Conservation (phyloP, 2,797 vertebrate genomes). For the Semotilus atromaculatus region DNA sequence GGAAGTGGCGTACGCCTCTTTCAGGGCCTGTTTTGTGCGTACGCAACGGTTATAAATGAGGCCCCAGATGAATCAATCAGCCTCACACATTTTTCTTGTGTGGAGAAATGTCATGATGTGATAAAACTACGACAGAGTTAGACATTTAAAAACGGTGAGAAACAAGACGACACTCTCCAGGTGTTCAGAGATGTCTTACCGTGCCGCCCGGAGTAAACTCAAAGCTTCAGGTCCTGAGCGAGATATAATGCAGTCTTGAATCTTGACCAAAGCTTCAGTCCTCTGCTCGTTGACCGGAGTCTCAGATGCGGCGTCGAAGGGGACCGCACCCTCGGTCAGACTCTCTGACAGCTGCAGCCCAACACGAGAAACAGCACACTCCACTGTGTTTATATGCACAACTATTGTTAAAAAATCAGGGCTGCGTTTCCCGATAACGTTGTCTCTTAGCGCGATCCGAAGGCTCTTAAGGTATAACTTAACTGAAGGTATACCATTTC, state of each 20-base stretch:
- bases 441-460: too few species aligned
- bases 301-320: slow-evolving; percentile 91
- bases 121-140: neutral
- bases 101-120: neutral
- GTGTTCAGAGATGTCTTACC: slow-evolving; percentile 78
- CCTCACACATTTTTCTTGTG: neutral
- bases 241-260: slow-evolving; percentile 84
- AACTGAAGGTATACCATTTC: too few species aligned
- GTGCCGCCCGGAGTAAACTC: slow-evolving; percentile 86
- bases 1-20: too few species aligned
- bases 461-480: too few species aligned
- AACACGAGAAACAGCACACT: slow-evolving; percentile 3
- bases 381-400: neutral
- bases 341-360: slow-evolving; percentile 72
- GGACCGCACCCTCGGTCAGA: slow-evolving; percentile 75
- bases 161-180: neutral
- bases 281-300: slow-evolving; percentile 90
- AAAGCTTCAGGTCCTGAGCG: slow-evolving; percentile 81
- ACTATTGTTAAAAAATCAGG: too few species aligned
- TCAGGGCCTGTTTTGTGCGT: too few species aligned
- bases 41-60: too few species aligned
- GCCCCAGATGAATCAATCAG: neutral
- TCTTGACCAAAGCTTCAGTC: slow-evolving; percentile 83
- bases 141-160: neutral
- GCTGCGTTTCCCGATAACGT: too few species aligned